phyloP scores from a whole-genome alignment of 2,113 vertebrate genomes.

The Chrysemys picta region DNA sequence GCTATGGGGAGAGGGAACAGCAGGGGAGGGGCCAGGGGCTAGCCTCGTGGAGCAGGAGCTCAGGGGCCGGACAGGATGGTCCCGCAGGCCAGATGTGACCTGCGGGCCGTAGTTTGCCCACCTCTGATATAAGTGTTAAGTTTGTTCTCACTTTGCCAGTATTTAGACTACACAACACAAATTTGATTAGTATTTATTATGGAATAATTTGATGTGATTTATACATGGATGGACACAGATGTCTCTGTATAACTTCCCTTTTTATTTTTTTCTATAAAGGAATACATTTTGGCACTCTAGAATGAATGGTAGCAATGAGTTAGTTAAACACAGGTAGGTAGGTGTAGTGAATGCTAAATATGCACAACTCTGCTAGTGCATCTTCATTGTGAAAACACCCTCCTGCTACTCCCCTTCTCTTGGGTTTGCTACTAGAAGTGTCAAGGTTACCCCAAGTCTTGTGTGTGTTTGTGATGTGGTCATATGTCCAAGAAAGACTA shows the following conservation, averaged over 20 bases:
- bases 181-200: neutral
- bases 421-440: neutral
- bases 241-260: neutral
- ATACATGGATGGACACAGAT: neutral
- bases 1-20: too few relatives aligned
- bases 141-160: neutral
- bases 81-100: too few relatives aligned
- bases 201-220: neutral
- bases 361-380: neutral
- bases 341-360: neutral
- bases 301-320: neutral
- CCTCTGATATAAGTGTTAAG: neutral
- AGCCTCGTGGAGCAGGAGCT: too few relatives aligned
- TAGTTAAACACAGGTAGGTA: fast-evolving
- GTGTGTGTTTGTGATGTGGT: neutral
- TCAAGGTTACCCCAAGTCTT: neutral
- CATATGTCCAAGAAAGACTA: too few relatives aligned
- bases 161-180: neutral
- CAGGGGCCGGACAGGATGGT: too few relatives aligned
- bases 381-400: neutral
- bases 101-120: too few relatives aligned
- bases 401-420: neutral
- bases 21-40: too few relatives aligned
- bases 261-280: neutral
- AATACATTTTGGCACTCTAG: neutral